Evolutionary conservation across 2,797 vertebrate species (phyloP), one percentile per base, ranked within the genome.

Genomic region (Chrosomus eos): DNA sequence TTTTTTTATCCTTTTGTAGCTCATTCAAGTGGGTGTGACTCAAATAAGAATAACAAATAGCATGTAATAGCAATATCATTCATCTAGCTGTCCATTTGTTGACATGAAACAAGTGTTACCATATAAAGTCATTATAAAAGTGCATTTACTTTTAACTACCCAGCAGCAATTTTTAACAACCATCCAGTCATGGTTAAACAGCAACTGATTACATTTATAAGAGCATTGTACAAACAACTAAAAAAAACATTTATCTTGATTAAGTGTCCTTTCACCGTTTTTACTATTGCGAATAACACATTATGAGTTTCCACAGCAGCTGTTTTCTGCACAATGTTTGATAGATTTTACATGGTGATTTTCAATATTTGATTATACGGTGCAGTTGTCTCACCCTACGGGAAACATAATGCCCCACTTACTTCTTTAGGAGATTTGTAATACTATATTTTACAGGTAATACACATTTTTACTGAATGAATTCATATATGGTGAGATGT

Each of bases 231-330:
- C 36, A 38, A 53, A 55, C 72, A 76, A 76, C 70, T 33, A 53
- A n/a, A 36, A 16, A 19, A 16, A 19, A 21, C 6, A 7, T 33
- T 28, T n/a, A n/a, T 60, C 53, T 38, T 45, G 28, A 58, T 62
- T 38, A 84, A 84, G 82, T 84, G 82, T 70, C 82, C 82, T 84
- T 84, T 68, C 3, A 18, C 3, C 3, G n/a, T 43, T 77, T 68
- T 84, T 23, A 78, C 74, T 45, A 67, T n/a, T 18, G 11, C 9
- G 45, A 64, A 43, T 43, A 82, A 45, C 36, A 18, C 70, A 62
- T 40, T 60, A 19, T 68, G n/a, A 70, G 13, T 68, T 67, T 74
- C 33, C 28, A 78, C 66, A 73, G 66, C 45, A 72, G 45, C 38
- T 40, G 62, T 85, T 88, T 86, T 62, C 38, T 70, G 53, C 11